Evolutionary conservation across 2,888 invertebrate genomes (phyloP).

Genomic region (Eugnorisma glareosa): DNA sequence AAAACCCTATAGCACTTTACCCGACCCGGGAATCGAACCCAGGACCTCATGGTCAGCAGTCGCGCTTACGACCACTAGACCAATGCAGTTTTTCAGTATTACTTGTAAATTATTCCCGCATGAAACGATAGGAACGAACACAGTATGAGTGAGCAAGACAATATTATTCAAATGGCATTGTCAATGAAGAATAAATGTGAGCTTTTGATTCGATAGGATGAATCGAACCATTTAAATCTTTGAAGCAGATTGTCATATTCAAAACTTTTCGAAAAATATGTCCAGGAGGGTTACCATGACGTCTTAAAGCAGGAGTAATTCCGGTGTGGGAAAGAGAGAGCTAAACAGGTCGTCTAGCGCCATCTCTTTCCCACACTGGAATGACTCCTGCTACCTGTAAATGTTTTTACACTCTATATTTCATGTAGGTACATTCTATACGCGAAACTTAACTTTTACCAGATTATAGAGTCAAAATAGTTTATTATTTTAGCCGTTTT

Average conservation of each 20-base stretch:
- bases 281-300: too few species aligned
- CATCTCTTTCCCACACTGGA: too few species aligned
- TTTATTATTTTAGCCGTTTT: slow-evolving; percentile 20
- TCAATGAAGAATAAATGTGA: neutral
- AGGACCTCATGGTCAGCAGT: too few species aligned
- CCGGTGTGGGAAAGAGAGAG: too few species aligned
- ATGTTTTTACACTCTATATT: slow-evolving; percentile 8
- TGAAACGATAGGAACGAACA: neutral
- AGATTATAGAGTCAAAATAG: slow-evolving; percentile 18
- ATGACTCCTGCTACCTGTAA: too few species aligned
- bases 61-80: too few species aligned
- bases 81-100: neutral
- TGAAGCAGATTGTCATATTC: neutral
- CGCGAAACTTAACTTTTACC: slow-evolving; percentile 45
- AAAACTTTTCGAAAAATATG: neutral
- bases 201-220: neutral
- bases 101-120: neutral
- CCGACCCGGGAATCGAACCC: too few species aligned
- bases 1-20: too few species aligned
- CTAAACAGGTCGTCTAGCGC: too few species aligned
- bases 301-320: too few species aligned
- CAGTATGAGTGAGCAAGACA: neutral
- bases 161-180: neutral
- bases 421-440: slow-evolving; percentile 45
- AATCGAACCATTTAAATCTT: neutral